These are phyloP conservation scores for Beroe forskalii DNA, from an alignment of 37 sponge, comb jelly and placozoan genomes.

Conservation along the genomic window DNA sequence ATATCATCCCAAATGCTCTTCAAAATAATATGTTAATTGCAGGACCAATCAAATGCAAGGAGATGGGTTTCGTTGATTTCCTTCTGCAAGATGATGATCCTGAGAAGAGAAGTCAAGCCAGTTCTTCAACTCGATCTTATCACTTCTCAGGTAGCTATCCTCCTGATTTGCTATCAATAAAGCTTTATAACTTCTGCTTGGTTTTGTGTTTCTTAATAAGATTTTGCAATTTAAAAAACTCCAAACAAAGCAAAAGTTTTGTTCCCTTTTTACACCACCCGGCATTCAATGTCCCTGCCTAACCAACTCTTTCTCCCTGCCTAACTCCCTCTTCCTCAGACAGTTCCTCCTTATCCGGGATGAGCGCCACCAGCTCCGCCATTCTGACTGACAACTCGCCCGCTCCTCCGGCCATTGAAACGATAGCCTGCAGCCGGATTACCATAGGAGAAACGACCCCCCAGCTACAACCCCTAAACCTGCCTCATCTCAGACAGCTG, in stretches of 20 bases:
- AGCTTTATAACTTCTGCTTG: no score
- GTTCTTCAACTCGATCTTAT: not conserved
- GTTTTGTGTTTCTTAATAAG: no score
- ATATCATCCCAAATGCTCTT: no score
- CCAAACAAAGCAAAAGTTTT: no score
- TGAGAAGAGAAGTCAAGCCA: conserved; percentile 22
- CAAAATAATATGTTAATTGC: no score
- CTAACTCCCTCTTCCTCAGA: not conserved
- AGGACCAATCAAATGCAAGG: conserved; percentile 22
- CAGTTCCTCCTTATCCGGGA: conserved; percentile 36
- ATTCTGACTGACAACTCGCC: not conserved
- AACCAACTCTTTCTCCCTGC: not conserved
- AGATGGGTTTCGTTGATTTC: conserved; percentile 53
- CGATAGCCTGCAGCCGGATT: not conserved
- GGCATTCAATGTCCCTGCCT: no score
- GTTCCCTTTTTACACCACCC: no score
- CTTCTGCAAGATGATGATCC: conserved; percentile 49
- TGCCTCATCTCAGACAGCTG: conserved; percentile 3
- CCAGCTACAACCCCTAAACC: not conserved
- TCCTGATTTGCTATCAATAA: not conserved
- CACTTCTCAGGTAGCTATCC: conserved; percentile 17
- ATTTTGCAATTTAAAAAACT: no score
- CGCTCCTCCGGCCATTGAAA: conserved; percentile 2
- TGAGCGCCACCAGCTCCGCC: conserved; percentile 11
- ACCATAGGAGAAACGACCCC: conserved; percentile 27